These are phyloP conservation scores for Lycia hirtaria DNA, from an alignment of 2,888 invertebrate species.

Conservation along the genomic window DNA sequence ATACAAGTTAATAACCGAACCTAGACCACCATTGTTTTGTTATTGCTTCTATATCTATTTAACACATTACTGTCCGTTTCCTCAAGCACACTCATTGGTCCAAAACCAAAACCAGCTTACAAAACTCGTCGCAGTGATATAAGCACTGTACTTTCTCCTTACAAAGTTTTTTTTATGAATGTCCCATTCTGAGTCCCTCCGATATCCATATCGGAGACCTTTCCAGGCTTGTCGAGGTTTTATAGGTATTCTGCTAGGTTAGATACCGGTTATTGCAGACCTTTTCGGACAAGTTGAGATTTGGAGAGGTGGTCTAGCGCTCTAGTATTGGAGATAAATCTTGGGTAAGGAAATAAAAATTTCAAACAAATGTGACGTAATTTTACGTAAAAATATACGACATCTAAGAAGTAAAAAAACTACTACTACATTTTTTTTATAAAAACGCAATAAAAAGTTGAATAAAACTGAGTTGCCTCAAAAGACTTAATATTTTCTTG, in stretches of 20 bases:
- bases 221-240: conserved; percentile 18
- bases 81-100: background rate
- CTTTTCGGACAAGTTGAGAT: conserved; percentile 7
- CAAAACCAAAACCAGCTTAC: background rate
- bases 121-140: conserved; percentile 8
- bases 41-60: too few species aligned
- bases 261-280: conserved; percentile 17
- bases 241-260: conserved; percentile 11
- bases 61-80: too few species aligned
- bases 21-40: too few species aligned
- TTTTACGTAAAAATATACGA: background rate
- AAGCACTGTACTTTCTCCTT: conserved; percentile 3
- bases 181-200: conserved; percentile 3
- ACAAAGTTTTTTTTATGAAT: conserved; percentile 11
- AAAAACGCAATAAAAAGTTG: background rate
- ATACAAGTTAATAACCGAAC: too few species aligned
- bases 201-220: conserved; percentile 17
- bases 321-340: background rate
- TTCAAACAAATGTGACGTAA: too few species aligned
- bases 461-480: background rate
- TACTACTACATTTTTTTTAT: background rate
- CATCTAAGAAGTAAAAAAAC: background rate
- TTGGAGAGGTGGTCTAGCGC: conserved; percentile 6
- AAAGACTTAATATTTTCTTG: conserved; percentile 6
- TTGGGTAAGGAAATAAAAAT: conserved; percentile 1